Percentiles rank a stretch among this genome's conserved stretches.
These are phyloP conservation scores for Aphaenogaster ashmeadi DNA, from an alignment of 1,140 invertebrate species.

Conservation along the genomic window DNA sequence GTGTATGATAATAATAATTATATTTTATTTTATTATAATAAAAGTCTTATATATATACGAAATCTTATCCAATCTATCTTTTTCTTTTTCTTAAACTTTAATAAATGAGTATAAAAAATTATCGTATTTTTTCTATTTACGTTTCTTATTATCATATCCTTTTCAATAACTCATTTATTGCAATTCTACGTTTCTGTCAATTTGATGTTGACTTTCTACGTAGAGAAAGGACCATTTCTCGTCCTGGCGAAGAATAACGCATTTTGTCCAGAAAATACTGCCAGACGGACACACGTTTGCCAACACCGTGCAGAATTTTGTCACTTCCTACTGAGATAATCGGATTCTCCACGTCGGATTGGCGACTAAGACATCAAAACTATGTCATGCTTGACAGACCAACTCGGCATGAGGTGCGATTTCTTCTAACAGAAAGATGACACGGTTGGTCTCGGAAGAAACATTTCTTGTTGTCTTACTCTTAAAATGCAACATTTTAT, in stretches of 20 bases:
- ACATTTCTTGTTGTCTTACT: not conserved
- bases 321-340: conserved; percentile 82
- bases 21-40: conserved; percentile 3
- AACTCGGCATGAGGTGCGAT: conserved; percentile 38
- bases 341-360: conserved; percentile 75
- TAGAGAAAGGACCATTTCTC: not conserved
- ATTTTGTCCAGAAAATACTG: not conserved
- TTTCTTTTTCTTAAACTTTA: not conserved
- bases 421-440: not conserved
- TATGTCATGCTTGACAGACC: conserved; percentile 75
- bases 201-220: not conserved
- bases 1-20: not conserved
- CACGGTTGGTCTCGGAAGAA: not conserved
- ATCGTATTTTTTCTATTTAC: not conserved
- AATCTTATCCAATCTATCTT: not conserved
- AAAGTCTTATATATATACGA: not conserved
- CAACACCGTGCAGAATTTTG: conserved; percentile 47
- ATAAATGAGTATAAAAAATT: not conserved
- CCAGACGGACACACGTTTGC: not conserved
- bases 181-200: not conserved
- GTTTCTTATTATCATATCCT: not conserved
- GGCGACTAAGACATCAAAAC: conserved; percentile 84
- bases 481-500: not conserved
- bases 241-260: not conserved
- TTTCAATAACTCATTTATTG: not conserved